These are phyloP conservation scores for Stichodactyla helianthus DNA, from an alignment of 64 coral and sea anemone genomes.

Conservation along the genomic window DNA sequence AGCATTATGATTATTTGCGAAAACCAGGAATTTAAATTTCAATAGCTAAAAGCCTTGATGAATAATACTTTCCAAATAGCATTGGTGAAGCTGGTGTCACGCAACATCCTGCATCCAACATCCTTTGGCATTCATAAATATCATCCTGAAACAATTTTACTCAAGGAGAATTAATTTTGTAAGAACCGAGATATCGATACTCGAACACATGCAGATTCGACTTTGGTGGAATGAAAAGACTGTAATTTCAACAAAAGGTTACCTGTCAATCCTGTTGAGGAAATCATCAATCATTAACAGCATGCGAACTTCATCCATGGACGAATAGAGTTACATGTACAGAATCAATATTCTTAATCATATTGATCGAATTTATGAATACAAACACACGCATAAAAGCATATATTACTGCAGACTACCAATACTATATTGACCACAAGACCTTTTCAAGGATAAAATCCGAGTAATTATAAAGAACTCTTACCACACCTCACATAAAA, in stretches of 20 bases:
- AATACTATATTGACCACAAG: neutral
- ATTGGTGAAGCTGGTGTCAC: too few relatives aligned
- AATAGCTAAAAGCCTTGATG: too few relatives aligned
- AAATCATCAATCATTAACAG: neutral
- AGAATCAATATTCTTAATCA: neutral
- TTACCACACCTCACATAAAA: neutral
- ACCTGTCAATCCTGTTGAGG: neutral
- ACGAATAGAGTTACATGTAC: neutral
- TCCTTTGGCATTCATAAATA: too few relatives aligned
- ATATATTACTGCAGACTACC: neutral
- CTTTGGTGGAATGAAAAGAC: neutral
- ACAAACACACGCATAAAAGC: neutral
- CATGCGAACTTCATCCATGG: neutral
- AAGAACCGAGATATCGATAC: too few relatives aligned
- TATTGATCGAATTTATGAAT: neutral
- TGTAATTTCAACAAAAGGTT: neutral
- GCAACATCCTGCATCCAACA: too few relatives aligned
- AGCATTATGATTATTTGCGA: too few relatives aligned
- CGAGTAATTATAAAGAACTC: neutral
- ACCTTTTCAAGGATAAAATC: neutral
- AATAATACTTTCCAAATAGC: too few relatives aligned
- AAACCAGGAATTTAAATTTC: too few relatives aligned
- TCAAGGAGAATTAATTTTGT: too few relatives aligned
- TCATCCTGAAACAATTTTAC: too few relatives aligned
- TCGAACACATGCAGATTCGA: neutral